Conservation (phyloP, 2,888 invertebrate genomes). For the Drosophila melanosoma region DNA sequence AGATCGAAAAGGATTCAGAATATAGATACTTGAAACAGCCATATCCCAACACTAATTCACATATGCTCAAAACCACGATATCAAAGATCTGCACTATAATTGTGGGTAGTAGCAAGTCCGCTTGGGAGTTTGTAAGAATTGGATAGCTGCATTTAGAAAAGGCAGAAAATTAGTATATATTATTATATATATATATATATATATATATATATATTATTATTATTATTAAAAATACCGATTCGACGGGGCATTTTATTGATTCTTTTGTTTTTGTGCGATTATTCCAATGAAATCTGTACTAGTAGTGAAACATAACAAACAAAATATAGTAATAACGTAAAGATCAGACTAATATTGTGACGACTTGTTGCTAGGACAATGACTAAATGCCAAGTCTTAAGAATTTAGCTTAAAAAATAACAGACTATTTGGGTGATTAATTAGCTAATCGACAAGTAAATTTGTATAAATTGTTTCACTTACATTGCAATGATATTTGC, state of each 20-base stretch:
- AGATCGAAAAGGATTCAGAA: conserved; percentile 62
- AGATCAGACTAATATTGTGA: no score
- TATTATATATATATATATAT: no score
- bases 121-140: conserved; percentile 75
- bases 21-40: conserved; percentile 67
- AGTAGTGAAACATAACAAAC: background rate
- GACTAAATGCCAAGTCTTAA: no score
- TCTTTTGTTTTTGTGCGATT: background rate
- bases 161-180: background rate
- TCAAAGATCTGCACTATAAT: conserved; percentile 76
- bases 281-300: background rate
- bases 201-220: no score
- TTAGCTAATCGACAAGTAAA: background rate
- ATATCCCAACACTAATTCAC: conserved; percentile 76
- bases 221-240: background rate
- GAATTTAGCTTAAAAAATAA: background rate
- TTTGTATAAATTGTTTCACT: conserved; percentile 41
- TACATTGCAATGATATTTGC: conserved; percentile 83
- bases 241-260: background rate
- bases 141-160: conserved; percentile 72
- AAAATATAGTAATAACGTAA: no score
- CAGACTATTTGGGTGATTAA: background rate
- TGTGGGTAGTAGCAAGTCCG: conserved; percentile 81
- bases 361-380: background rate
- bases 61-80: conserved; percentile 69